Evolutionary conservation across 1,140 invertebrate genomes (phyloP).

Genomic region (Sitophilus oryzae): DNA sequence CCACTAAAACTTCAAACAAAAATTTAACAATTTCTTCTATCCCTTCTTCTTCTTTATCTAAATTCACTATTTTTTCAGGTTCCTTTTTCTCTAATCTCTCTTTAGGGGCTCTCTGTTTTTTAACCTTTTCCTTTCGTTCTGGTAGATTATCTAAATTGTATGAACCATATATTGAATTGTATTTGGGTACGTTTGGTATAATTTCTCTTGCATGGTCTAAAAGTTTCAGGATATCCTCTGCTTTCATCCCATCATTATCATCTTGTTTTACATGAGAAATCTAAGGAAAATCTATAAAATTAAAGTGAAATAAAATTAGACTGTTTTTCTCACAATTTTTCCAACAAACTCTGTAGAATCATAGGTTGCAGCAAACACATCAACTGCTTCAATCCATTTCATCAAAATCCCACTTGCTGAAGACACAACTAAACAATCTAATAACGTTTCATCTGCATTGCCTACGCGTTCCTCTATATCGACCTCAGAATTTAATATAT

Average conservation of each 20-base stretch:
- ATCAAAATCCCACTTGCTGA: slow-evolving; percentile 45
- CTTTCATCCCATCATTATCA: slow-evolving; percentile 29
- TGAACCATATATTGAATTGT: slow-evolving; percentile 44
- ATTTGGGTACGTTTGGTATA: slow-evolving; percentile 35
- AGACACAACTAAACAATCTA: slow-evolving; percentile 46
- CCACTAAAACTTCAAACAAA: slow-evolving; percentile 42
- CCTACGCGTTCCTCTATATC: slow-evolving; percentile 42
- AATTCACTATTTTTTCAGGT: slow-evolving; percentile 38
- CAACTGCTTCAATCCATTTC: slow-evolving; percentile 45
- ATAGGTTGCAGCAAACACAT: slow-evolving; percentile 45
- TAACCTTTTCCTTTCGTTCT: slow-evolving; percentile 36
- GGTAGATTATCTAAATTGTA: slow-evolving; percentile 42
- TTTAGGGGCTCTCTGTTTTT: slow-evolving; percentile 38
- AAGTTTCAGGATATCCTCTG: slow-evolving; percentile 30
- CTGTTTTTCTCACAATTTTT: slow-evolving; percentile 33
- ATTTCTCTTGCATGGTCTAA: slow-evolving; percentile 35
- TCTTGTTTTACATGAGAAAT: slow-evolving; percentile 28
- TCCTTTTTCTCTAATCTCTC: slow-evolving; percentile 36
- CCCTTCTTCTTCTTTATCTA: slow-evolving; percentile 45
- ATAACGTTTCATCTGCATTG: slow-evolving; percentile 46
- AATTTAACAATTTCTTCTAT: slow-evolving; percentile 44
- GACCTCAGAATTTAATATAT: slow-evolving; percentile 40
- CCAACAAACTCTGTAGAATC: slow-evolving; percentile 43
- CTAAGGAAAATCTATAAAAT: slow-evolving; percentile 9
- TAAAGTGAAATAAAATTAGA: background rate